Evolutionary conservation across 1,140 invertebrate species (phyloP), one percentile per base, ranked within the genome.

Genomic region (Cephus cinctus): DNA sequence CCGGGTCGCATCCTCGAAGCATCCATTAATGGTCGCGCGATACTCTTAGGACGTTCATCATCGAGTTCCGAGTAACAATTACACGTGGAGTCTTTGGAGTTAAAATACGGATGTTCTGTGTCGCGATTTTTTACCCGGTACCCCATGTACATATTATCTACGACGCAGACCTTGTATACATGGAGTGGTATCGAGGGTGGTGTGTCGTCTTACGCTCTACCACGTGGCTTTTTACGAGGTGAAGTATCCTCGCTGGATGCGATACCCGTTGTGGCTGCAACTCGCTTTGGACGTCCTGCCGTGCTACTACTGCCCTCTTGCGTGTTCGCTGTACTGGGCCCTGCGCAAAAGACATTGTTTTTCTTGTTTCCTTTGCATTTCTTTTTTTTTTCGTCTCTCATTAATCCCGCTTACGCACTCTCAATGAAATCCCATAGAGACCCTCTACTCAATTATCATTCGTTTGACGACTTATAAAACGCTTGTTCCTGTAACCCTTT

Each of bases 151-250:
- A 65, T 64, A 65, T 67, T 67, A 53, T 54, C 62, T 69, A 67
- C 66, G 59, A 63, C 63, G 48, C 64, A 69, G 61, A 69, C 56
- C 54, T 62, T 56, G 54, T 60, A 67, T 43, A 45, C 54, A 53
- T 62, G 46, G 20, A 49, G 43, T 48, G 59, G 57, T 18, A 36
- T 36, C 14, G 54, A 59, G 50, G 49, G 27, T 47, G 30, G 47
- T 55, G 50, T 49, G 54, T 63, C 41, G 49, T 67, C 51, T 73
- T 73, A 73, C 60, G 64, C 59, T 59, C 68, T 58, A 39, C 65
- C 61, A 43, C 68, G 69, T 42, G 68, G 61, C 40, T 71, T 73
- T 57, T 72, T 73, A 38, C 69, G 65, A 21, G 61, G 43, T 38
- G 70, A 54, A 25, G 62, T 30, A 34, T 61, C 47, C 47, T 69